Evolutionary conservation across 2,113 vertebrate genomes (phyloP).

Genomic region (Melanerpes formicivorus): DNA sequence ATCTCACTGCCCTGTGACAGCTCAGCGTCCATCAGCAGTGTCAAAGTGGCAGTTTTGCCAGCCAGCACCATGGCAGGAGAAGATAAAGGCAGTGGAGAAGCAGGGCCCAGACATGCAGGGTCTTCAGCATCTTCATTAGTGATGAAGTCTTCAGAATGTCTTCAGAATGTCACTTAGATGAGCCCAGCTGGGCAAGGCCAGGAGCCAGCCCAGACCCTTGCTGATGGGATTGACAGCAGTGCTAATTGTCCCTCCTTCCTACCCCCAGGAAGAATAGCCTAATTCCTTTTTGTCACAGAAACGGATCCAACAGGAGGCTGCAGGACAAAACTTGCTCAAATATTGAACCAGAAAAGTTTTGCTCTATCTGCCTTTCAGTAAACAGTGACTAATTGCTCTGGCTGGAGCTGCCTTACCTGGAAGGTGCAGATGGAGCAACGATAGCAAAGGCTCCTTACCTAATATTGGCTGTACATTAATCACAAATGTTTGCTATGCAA

Average conservation of each 20-base stretch:
- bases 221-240: background rate
- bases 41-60: background rate
- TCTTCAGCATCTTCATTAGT: background rate
- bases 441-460: slow-evolving; percentile 28
- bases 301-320: background rate
- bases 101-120: background rate
- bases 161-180: too few species aligned
- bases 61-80: background rate
- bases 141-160: background rate
- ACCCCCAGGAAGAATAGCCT: background rate
- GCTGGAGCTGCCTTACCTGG: slow-evolving; percentile 20
- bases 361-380: slow-evolving; percentile 48
- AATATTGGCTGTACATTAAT: slow-evolving; percentile 56
- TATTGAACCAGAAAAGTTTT: slow-evolving; percentile 55
- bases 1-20: background rate
- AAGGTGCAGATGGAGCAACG: slow-evolving; percentile 44
- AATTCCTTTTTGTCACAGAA: background rate
- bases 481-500: slow-evolving; percentile 75
- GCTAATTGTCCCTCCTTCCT: background rate
- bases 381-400: slow-evolving; percentile 66
- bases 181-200: background rate
- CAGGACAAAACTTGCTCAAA: slow-evolving; percentile 55
- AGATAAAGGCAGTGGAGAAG: background rate
- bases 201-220: background rate
- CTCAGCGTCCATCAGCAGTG: background rate